Base-by-base conservation (phyloP, 2,113 vertebrate genomes). In the Platichthys stellatus region DNA sequence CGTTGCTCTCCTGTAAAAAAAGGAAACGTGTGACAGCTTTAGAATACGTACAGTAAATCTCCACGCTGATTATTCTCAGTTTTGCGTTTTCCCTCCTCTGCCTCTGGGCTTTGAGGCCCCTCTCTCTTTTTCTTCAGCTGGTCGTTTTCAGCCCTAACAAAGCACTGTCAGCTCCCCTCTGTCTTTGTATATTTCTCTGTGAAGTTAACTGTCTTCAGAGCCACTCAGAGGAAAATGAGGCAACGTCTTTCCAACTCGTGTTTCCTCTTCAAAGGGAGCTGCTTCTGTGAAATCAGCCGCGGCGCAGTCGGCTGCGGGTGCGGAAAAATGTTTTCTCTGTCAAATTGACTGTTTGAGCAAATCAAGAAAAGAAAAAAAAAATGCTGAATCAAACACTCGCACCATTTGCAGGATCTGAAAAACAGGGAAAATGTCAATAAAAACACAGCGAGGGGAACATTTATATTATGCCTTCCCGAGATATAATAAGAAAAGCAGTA, bases 11-110 rank as follows among this genome's bases (percentile, higher is more conserved):
- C 47, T 45, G 76, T 73, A 86, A 80, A 83, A 80, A 83, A 84
- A 87, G 74, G 81, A 60, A 66, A 85, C 70, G 81, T 78, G 87
- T 86, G 93, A 88, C 90, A 90, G 86, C 69, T 81, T 63, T 77
- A 89, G 88, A 92, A 86, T 86, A 88, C 89, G 86, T 80, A 87
- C 86, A 87, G 82, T 86, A 92, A 82, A 93, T 94, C 86, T 91
- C 38, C 64, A 51, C 74, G 83, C 65, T 90, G 92, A 91, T 90
- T 90, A 80, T 88, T 85, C 74, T 70, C 76, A 67, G 43, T 88
- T 84, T 89, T 88, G 74, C 82, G 72, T 88, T 85, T 31, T 86
- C 74, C 62, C 51, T 74, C 56, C 64, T 58, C 63, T 72, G 73
- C 72, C 61, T 79, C 54, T 10, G 35, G 63, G 87, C 87, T 90